Evolutionary conservation across 1,140 invertebrate genomes (phyloP), one percentile per base, ranked within the genome.

Genomic region (Bombus consobrinus): DNA sequence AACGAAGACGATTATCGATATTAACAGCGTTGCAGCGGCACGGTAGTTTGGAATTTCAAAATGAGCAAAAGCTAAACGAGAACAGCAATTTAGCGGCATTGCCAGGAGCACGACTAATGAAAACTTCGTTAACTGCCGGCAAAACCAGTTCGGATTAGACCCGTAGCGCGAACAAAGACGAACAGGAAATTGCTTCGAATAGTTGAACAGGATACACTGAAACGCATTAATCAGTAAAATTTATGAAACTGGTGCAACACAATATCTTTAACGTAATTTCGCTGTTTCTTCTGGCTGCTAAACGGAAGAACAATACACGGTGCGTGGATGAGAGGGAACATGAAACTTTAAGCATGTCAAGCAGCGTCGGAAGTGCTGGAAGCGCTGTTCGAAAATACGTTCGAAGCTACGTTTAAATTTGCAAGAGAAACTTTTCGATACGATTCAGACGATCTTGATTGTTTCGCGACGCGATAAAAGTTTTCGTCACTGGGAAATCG

Each of bases 141-240:
- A 78, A 78, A 84, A 84, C 82, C 59, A 84, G 82, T 79, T 79
- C 74, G 82, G 82, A 84, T 84, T 78, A 84, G 81, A 83, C 66
- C 74, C 28, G 73, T 41, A 47, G 32, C 57, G 75, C 59, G 64
- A 84, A 84, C 82, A 84, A 84, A 84, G 64, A 41, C 66, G 39
- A 12, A 22, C n/a, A 8, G 75, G 76, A 82, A 59, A 79, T 84
- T 71, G n/a, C 47, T 71, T 76, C 34, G 75, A 84, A 84, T 84
- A 71, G 82, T 79, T 71, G 37, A n/a, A 39, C 32, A 71, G 79
- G 83, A 84, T 84, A 53, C 75, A 15, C 43, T 37, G 76, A 77
- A 43, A 69, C 75, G 28, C 83, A 57, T 84, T 84, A 84, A 84
- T 84, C 66, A 59, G 76, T 18, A 15, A 71, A 84, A 84, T 79